These are phyloP conservation scores for Stichodactyla mertensii DNA, from an alignment of 64 coral and sea anemone species.

Conservation along the genomic window DNA sequence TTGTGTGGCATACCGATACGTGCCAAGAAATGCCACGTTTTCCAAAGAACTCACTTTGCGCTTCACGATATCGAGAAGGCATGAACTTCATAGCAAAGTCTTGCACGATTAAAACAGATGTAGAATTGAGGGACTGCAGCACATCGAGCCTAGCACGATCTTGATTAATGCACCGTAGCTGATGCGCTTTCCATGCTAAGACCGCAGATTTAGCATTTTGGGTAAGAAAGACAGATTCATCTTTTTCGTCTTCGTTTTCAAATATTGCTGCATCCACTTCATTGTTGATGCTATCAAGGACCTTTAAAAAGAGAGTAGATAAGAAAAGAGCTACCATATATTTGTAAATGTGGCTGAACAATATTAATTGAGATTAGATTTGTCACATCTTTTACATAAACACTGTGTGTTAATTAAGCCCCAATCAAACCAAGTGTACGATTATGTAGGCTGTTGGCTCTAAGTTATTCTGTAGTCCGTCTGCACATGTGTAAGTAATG, in stretches of 20 bases:
- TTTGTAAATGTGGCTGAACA: no score
- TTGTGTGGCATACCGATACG: no score
- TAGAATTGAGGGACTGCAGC: background rate
- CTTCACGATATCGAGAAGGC: constrained; percentile 21
- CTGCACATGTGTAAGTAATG: no score
- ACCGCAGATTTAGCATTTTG: constrained; percentile 14
- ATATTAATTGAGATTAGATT: no score
- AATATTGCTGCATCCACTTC: constrained; percentile 11
- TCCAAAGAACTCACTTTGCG: constrained; percentile 26
- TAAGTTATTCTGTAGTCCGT: no score
- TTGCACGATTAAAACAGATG: constrained; percentile 21
- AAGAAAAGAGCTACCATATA: no score
- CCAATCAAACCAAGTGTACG: no score
- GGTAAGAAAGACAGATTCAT: constrained; percentile 11
- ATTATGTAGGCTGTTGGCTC: no score
- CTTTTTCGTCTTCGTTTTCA: constrained; percentile 33
- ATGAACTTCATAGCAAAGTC: constrained; percentile 35
- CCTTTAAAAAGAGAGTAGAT: no score
- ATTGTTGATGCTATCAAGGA: background rate
- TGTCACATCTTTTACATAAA: no score
- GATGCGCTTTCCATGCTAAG: constrained; percentile 33
- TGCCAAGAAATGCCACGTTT: constrained; percentile 22
- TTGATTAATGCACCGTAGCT: constrained; percentile 28
- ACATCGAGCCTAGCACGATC: constrained; percentile 25
- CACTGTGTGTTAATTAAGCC: no score